These are phyloP conservation scores for Pseudocheirus occidentalis DNA, from an alignment of 2,797 vertebrate species.

Conservation along the genomic window DNA sequence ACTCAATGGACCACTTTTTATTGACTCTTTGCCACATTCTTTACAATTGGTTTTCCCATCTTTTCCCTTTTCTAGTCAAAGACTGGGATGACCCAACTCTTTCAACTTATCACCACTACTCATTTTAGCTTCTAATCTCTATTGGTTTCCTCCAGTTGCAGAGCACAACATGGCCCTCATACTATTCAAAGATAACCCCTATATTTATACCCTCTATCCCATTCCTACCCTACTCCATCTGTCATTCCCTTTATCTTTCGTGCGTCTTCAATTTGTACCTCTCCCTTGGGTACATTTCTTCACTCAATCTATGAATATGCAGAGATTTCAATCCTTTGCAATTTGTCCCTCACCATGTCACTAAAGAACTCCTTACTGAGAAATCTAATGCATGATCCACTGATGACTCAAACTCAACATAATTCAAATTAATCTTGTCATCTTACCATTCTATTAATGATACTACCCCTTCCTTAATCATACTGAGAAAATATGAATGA, in stretches of 20 bases:
- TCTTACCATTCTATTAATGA: background rate
- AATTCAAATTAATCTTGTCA: background rate
- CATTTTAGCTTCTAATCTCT: background rate
- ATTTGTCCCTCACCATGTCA: background rate
- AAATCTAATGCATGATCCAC: background rate
- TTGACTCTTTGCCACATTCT: background rate
- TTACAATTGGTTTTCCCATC: background rate
- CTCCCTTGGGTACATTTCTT: background rate
- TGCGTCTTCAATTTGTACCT: background rate
- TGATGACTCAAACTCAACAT: background rate
- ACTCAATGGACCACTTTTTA: slow-evolving; percentile 50
- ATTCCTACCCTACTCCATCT: background rate
- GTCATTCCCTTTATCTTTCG: background rate
- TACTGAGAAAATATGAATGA: background rate
- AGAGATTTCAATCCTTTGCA: background rate
- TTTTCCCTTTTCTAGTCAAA: background rate
- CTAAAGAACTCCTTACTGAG: background rate
- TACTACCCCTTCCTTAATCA: background rate
- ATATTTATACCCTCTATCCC: background rate
- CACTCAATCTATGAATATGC: background rate
- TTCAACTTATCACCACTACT: background rate
- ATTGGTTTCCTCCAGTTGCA: background rate
- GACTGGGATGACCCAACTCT: background rate
- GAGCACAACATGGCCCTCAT: background rate
- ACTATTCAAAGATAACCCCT: background rate